Percentiles rank a stretch among this genome's conserved stretches.
Conservation (phyloP, 2,113 vertebrate genomes). For the Narcine bancroftii region DNA sequence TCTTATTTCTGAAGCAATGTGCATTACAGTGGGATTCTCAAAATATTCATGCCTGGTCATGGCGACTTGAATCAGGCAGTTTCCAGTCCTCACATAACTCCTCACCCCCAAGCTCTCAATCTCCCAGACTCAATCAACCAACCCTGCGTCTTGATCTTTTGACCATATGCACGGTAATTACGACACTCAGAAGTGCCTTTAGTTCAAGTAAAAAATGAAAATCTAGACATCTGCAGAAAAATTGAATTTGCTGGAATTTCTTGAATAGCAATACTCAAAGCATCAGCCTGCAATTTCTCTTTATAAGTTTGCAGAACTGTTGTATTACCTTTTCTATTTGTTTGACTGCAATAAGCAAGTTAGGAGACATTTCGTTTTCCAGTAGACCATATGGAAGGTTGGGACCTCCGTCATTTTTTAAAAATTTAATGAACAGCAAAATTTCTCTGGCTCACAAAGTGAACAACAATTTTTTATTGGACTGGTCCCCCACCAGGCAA, state of each 20-base stretch:
- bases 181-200: not conserved
- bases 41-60: no score
- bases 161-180: no score
- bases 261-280: not conserved
- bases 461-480: not conserved
- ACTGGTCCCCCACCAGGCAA: not conserved
- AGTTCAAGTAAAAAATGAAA: not conserved
- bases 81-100: no score
- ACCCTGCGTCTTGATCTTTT: no score
- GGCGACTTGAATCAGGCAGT: no score
- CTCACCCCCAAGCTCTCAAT: no score
- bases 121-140: no score
- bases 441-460: not conserved
- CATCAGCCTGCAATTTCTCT: not conserved
- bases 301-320: not conserved
- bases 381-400: not conserved
- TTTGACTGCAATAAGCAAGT: not conserved
- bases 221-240: not conserved
- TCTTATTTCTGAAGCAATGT: no score
- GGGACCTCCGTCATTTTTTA: not conserved
- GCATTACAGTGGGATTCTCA: no score
- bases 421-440: not conserved
- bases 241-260: not conserved
- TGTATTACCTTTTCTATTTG: not conserved
- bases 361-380: not conserved